phyloP scores from a whole-genome alignment of 2,888 invertebrate genomes.

The Drosophila hamatofila region DNA sequence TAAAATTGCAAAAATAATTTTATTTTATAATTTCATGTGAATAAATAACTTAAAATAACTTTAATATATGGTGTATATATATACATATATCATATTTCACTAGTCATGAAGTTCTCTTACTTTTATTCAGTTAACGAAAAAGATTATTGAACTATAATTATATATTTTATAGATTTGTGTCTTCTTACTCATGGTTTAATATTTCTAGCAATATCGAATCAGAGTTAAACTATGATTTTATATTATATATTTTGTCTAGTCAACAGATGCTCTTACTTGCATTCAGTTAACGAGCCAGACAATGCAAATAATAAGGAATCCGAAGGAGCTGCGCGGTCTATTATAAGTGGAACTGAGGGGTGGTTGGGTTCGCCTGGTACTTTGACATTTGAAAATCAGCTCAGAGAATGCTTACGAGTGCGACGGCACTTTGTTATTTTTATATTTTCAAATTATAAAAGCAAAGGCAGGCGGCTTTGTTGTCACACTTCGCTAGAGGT shows the following conservation, averaged over 20 bases:
- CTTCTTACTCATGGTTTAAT: background rate
- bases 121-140: background rate
- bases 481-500: conserved; percentile 40
- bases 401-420: conserved; percentile 41
- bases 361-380: conserved; percentile 42
- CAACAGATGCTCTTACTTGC: background rate
- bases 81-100: background rate
- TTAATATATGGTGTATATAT: background rate
- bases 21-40: too few relatives aligned
- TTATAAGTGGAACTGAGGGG: conserved; percentile 2
- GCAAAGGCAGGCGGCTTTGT: conserved; percentile 66
- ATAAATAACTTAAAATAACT: too few relatives aligned
- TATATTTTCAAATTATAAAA: conserved; percentile 82
- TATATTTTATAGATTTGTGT: too few relatives aligned
- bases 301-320: conserved; percentile 24
- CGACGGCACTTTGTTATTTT: conserved; percentile 74
- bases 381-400: conserved; percentile 75
- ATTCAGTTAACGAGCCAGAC: conserved; percentile 14
- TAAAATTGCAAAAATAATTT: too few relatives aligned
- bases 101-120: background rate
- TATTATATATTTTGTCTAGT: background rate
- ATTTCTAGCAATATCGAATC: background rate
- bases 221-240: background rate
- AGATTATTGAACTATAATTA: background rate
- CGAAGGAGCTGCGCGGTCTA: background rate